Base-by-base conservation (phyloP, 2,113 vertebrate genomes). In the Synodontis membranacea region DNA sequence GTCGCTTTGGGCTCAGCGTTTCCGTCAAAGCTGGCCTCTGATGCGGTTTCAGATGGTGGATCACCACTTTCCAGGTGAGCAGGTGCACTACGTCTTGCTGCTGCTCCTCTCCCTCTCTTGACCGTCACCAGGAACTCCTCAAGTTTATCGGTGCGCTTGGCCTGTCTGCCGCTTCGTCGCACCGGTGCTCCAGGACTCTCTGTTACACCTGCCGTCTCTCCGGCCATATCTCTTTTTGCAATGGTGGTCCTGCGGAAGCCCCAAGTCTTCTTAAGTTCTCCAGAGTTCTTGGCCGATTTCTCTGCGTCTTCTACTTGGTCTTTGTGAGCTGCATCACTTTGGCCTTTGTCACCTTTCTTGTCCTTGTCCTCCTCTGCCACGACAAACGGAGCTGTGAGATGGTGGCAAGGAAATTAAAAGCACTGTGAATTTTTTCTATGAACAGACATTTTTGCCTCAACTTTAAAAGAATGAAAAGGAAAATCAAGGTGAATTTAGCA, bases 41-140 rank as follows among this genome's bases (percentile, higher is more conserved):
- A 99, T 3, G 97, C 95, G 0, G 97, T 98, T 87, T 99, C 98
- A 0, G 97, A 98, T 0, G 95, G 93, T 0, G 95, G 93, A 75
- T 99, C 98, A 0, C 96, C 95, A 52, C 96, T 95, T 85, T 99
- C 98, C 14, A 97, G 86, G 76, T 92, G 91, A 0, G 93, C 89
- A 0, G 97, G 94, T 0, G 91, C 91, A 0, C 80, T 95, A 85
- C 90, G 96, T 80, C 97, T 93, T 0, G 94, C 93, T 0, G 94
- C 93, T 0, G 84, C 90, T 88, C 88, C 89, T 0, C 96, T 91
- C 58, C 92, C 92, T 42, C 98, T 94, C 44, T 95, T 98, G 2
- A 98, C 95, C 0, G 96, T 97, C 1, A 96, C 97, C 11, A 99
- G 96, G 86, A 99, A 99, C 89, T 99, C 98, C 70, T 99, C 97